Evolutionary conservation across 2,888 invertebrate genomes (phyloP).

Genomic region (Heliconius erato): DNA sequence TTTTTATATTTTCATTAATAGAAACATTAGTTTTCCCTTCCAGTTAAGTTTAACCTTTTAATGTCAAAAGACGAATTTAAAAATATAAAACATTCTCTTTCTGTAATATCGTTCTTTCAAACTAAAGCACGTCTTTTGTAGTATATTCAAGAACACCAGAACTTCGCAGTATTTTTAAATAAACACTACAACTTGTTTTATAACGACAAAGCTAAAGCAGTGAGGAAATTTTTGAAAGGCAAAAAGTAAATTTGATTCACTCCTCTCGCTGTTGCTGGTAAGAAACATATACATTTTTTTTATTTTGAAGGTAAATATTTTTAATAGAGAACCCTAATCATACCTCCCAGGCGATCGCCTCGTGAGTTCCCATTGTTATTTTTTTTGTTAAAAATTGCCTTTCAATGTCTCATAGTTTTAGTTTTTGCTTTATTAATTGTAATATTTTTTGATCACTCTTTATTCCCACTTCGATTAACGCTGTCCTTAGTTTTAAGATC

Average conservation of each 20-base stretch:
- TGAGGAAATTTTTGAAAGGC: background rate
- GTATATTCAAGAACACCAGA: constrained; percentile 25
- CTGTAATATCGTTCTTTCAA: constrained; percentile 29
- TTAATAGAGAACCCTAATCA: too few species aligned
- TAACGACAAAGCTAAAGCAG: constrained; percentile 14
- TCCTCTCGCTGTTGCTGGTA: background rate
- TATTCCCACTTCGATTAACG: too few species aligned
- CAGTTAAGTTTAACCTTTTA: constrained; percentile 1
- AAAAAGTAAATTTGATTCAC: background rate
- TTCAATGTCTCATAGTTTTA: too few species aligned
- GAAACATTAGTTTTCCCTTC: background rate
- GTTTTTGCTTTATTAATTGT: too few species aligned
- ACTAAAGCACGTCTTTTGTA: constrained; percentile 34
- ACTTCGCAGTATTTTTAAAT: constrained; percentile 38
- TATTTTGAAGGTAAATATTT: background rate
- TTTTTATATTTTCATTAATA: too few species aligned
- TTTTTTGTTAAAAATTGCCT: too few species aligned
- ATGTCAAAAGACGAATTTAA: constrained; percentile 18
- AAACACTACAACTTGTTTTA: constrained; percentile 36
- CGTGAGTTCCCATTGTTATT: too few species aligned
- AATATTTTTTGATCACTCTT: too few species aligned
- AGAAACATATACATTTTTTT: background rate
- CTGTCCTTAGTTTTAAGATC: too few species aligned
- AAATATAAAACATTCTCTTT: constrained; percentile 25
- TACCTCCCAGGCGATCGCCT: too few species aligned